Evolutionary conservation across 2,888 invertebrate genomes (phyloP), one percentile per base, ranked within the genome.

Genomic region (Standfussiana lucernea): DNA sequence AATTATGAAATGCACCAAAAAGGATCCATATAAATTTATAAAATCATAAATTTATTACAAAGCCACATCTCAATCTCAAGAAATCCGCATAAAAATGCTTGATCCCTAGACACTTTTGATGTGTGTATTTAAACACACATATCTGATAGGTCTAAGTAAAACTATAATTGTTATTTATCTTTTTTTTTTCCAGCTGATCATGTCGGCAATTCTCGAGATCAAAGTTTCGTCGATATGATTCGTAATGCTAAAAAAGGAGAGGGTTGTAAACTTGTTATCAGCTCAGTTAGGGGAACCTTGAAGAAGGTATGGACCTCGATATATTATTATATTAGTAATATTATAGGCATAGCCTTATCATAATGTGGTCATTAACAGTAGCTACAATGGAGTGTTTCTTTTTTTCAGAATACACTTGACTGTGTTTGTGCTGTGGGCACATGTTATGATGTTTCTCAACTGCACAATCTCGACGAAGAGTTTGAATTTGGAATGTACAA

Each of bases 261-360:
- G 11, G 95, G 95, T 24, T 94, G 94, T 68, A 64, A 91, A 4
- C 69, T 94, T 28, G 82, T 94, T 24, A 87, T 96, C 28, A 92
- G 91, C 47, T 91, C 91, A 69, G 80, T 91, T 0, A 89, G 86
- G 66, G 92, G 89, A 67, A 86, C 89, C 8, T 84, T 94, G 6
- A 94, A 91, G 86, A 89, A 92, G 73, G 95, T 95, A 90, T 88
- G 92, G 50, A 61, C 1, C 21, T 40, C 53, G 2, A 50, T 74
- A 45, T 47, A 35, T 56, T 61, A 32, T 59, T 21, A 10, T 18
- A 56, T 45, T 45, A 80, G 32, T 40, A 64, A 5, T 62, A n/a
- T n/a, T n/a, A n/a, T n/a, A 0, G n/a, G 21, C 42, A 42, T 18
- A 59, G 59, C 18, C 32, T 59, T 32, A 18, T 32, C n/a, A n/a